These are phyloP conservation scores for Hyaena hyaena DNA, from an alignment of 2,113 vertebrate species.

Conservation along the genomic window DNA sequence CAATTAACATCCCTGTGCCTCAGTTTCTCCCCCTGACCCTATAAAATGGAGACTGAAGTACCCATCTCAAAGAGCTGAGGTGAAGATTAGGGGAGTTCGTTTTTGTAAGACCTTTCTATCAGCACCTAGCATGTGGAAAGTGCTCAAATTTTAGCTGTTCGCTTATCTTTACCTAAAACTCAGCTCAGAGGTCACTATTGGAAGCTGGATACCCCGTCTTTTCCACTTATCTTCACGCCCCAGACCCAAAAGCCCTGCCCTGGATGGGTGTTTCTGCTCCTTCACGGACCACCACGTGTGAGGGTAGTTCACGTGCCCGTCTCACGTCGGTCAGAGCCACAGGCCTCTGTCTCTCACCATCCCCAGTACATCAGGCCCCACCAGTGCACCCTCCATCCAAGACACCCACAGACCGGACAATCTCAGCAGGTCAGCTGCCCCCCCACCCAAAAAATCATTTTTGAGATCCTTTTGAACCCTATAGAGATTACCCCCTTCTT, in stretches of 20 bases:
- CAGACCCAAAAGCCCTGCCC: neutral
- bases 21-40: neutral
- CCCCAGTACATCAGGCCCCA: neutral
- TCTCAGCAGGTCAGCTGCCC: neutral
- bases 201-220: neutral
- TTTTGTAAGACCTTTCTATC: neutral
- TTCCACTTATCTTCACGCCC: neutral
- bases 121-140: neutral
- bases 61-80: neutral
- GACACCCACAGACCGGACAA: neutral
- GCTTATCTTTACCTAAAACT: neutral
- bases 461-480: neutral
- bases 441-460: neutral
- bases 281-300: fast-evolving
- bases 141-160: neutral
- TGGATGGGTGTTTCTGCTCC: fast-evolving
- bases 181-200: neutral
- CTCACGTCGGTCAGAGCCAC: neutral
- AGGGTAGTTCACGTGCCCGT: fast-evolving
- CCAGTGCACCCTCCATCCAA: neutral
- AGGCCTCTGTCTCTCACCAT: too few relatives aligned
- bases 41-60: neutral
- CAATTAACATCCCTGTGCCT: neutral
- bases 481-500: neutral
- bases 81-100: neutral